These are phyloP conservation scores for Lycocerus yunnanus DNA, from an alignment of 2,888 invertebrate genomes.

Conservation along the genomic window DNA sequence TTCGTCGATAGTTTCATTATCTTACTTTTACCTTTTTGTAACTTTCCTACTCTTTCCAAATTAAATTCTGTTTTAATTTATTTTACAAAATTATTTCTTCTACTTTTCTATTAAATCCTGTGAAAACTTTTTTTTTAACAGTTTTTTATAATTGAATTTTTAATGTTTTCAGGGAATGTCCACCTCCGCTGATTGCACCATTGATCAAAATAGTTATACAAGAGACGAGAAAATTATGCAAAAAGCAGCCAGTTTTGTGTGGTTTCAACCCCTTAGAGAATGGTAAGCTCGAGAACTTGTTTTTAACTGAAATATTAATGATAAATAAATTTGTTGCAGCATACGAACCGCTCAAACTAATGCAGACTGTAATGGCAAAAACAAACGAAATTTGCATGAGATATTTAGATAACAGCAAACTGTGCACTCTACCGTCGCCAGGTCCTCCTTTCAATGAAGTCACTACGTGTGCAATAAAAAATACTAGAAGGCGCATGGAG, in stretches of 20 bases:
- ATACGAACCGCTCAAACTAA: slow-evolving; percentile 72
- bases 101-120: too few species aligned
- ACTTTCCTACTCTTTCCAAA: background rate
- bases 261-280: slow-evolving; percentile 67
- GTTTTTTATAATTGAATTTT: background rate
- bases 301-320: background rate
- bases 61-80: too few species aligned
- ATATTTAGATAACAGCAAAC: slow-evolving; percentile 69
- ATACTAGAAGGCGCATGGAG: slow-evolving; percentile 88
- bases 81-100: too few species aligned
- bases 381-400: slow-evolving; percentile 73
- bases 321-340: slow-evolving; percentile 55
- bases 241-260: slow-evolving; percentile 67
- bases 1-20: background rate
- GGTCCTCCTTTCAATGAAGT: slow-evolving; percentile 58
- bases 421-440: slow-evolving; percentile 68
- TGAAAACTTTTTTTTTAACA: background rate
- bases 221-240: slow-evolving; percentile 67
- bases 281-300: slow-evolving; percentile 55
- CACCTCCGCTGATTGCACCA: slow-evolving; percentile 68
- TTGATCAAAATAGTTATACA: slow-evolving; percentile 70
- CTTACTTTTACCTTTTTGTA: background rate
- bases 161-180: slow-evolving; percentile 69
- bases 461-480: slow-evolving; percentile 76
- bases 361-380: slow-evolving; percentile 74